Percentiles rank a stretch among this genome's conserved stretches.
Evolutionary conservation across 2,113 vertebrate species (phyloP).

Genomic region (Oreochromis tanganicae): DNA sequence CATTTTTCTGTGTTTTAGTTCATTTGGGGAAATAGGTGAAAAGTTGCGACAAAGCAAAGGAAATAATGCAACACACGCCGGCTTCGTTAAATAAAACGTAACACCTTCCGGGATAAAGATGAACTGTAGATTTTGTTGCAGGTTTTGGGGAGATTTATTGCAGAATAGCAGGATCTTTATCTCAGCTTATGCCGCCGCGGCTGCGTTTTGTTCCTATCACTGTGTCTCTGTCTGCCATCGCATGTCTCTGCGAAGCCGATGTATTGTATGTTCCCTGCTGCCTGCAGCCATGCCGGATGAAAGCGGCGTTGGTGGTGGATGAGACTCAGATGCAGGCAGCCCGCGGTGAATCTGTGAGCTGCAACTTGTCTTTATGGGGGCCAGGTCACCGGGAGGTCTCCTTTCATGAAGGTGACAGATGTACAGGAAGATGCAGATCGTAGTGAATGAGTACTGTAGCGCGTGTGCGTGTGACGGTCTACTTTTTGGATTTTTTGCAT

Average conservation of each 20-base stretch:
- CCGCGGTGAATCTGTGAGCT: slow-evolving; percentile 9
- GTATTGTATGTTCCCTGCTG: slow-evolving; percentile 6
- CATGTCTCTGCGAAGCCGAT: slow-evolving; percentile 12
- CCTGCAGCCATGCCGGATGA: slow-evolving; percentile 47
- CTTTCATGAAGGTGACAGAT: slow-evolving; percentile 52
- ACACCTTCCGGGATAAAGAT: neutral
- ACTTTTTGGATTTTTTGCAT: neutral
- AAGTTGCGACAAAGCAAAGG: slow-evolving; percentile 6
- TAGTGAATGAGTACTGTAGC: neutral
- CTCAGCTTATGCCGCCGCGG: slow-evolving; percentile 4
- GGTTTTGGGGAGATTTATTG: slow-evolving; percentile 29
- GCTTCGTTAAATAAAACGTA: slow-evolving; percentile 12
- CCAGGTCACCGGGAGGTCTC: slow-evolving; percentile 52
- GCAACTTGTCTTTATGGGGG: slow-evolving; percentile 28
- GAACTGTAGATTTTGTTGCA: neutral
- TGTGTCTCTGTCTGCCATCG: slow-evolving; percentile 21
- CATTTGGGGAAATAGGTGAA: slow-evolving; percentile 13
- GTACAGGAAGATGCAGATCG: neutral
- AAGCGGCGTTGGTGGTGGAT: slow-evolving; percentile 21
- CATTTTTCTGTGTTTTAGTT: slow-evolving; percentile 7
- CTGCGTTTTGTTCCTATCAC: slow-evolving; percentile 6
- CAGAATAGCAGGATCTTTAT: slow-evolving; percentile 44
- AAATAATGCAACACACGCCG: neutral
- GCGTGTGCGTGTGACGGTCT: neutral
- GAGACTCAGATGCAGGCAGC: slow-evolving; percentile 30